Evolutionary conservation across 2,113 vertebrate genomes (phyloP).

Genomic region (Percopsis transmontana): DNA sequence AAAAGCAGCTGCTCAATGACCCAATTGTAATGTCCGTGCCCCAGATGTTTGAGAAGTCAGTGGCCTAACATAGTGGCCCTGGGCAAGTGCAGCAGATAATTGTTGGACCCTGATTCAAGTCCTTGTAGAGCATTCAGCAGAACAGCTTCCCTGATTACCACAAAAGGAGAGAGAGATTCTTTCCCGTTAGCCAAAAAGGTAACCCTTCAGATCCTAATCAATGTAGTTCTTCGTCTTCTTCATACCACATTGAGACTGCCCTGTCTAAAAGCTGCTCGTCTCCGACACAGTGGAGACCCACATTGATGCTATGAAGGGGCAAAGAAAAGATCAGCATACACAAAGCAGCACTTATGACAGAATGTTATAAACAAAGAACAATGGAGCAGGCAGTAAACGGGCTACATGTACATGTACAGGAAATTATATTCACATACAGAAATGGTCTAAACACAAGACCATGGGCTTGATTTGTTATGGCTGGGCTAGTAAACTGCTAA

Average conservation of each 20-base stretch:
- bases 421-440: conserved; percentile 23
- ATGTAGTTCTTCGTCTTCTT: conserved; percentile 10
- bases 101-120: background rate
- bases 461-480: conserved; percentile 14
- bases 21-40: background rate
- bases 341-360: conserved; percentile 25
- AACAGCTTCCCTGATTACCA: background rate
- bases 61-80: background rate
- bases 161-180: background rate
- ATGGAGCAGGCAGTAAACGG: conserved; percentile 23
- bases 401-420: conserved; percentile 14
- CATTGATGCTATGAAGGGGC: conserved; percentile 17
- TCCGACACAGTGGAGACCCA: conserved; percentile 23
- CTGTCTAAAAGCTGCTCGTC: background rate
- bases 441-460: conserved; percentile 11
- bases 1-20: no score
- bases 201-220: conserved; percentile 4
- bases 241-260: conserved; percentile 22
- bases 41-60: background rate
- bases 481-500: conserved; percentile 39
- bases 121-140: background rate
- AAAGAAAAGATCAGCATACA: conserved; percentile 6
- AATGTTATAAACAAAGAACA: conserved; percentile 42
- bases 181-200: background rate
- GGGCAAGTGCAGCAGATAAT: background rate